These are phyloP conservation scores for Platycheirus albimanus DNA, from an alignment of 2,888 invertebrate species.

Conservation along the genomic window DNA sequence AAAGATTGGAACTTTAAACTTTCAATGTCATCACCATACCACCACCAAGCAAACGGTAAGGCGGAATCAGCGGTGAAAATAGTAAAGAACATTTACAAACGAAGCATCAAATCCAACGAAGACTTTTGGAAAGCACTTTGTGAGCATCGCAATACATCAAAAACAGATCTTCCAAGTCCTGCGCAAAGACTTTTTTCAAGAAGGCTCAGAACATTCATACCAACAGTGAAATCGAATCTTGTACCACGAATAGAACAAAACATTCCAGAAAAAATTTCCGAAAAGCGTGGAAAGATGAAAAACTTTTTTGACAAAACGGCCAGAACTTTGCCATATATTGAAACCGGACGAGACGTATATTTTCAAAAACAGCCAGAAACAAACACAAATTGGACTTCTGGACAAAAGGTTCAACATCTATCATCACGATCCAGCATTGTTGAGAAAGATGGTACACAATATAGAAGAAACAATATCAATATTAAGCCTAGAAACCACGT, in stretches of 20 bases:
- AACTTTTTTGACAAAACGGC: background rate
- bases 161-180: background rate
- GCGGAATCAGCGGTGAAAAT: background rate
- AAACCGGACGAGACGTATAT: background rate
- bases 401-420: no score
- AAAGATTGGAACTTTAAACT: slow-evolving; percentile 1
- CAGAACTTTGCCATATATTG: background rate
- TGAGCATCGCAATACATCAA: background rate
- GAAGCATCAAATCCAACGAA: background rate
- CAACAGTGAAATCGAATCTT: background rate
- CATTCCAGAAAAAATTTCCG: background rate
- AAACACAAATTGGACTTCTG: no score
- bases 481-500: no score
- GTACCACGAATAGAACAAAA: background rate
- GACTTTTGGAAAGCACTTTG: slow-evolving; percentile 3
- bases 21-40: background rate
- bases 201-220: slow-evolving; percentile 1
- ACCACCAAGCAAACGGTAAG: background rate
- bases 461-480: no score
- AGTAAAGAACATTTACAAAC: background rate
- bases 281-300: background rate
- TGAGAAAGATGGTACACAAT: no score
- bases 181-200: slow-evolving; percentile 2
- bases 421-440: no score
- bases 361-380: background rate